phyloP scores from a whole-genome alignment of 2,797 vertebrate species.

The Galaxias olidus region DNA sequence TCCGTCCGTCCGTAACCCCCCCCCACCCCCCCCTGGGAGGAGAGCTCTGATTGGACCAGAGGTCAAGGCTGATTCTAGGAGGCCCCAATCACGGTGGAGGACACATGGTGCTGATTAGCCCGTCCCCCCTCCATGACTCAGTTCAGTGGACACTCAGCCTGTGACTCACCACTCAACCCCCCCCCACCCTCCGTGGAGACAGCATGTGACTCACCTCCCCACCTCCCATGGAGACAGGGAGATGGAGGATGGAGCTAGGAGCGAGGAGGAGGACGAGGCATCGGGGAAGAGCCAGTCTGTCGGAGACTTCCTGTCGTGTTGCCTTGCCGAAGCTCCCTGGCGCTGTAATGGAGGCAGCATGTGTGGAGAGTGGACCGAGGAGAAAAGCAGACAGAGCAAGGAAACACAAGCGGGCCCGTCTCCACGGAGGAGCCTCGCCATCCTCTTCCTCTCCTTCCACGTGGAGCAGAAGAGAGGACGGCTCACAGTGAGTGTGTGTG shows the following conservation, averaged over 20 bases:
- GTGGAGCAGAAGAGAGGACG: too few species aligned
- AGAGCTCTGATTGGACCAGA: constrained; percentile 44
- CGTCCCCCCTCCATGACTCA: constrained; percentile 52
- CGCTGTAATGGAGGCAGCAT: constrained; percentile 66
- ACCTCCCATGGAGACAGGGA: constrained; percentile 12
- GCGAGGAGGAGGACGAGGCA: constrained; percentile 27
- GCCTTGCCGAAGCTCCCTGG: constrained; percentile 45
- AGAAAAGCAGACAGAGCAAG: too few species aligned
- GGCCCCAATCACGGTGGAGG: constrained; percentile 42
- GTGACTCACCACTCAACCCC: too few species aligned
- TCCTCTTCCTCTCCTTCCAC: too few species aligned
- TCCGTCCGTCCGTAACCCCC: too few species aligned
- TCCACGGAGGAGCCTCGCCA: too few species aligned
- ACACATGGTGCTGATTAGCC: constrained; percentile 63
- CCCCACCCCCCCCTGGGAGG: not conserved
- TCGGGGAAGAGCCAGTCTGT: constrained; percentile 48
- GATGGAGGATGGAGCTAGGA: constrained; percentile 15
- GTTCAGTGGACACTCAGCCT: too few species aligned
- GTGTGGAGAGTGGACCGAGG: constrained; percentile 45
- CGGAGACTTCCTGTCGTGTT: constrained; percentile 47
- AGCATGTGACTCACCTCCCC: constrained; percentile 45
- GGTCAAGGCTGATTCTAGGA: constrained; percentile 54
- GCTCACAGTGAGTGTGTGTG: too few species aligned
- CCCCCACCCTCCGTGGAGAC: too few species aligned
- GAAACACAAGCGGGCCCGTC: too few species aligned